These are phyloP conservation scores for Aphelenchoides besseyi DNA, from an alignment of 1,140 invertebrate genomes.

Conservation along the genomic window DNA sequence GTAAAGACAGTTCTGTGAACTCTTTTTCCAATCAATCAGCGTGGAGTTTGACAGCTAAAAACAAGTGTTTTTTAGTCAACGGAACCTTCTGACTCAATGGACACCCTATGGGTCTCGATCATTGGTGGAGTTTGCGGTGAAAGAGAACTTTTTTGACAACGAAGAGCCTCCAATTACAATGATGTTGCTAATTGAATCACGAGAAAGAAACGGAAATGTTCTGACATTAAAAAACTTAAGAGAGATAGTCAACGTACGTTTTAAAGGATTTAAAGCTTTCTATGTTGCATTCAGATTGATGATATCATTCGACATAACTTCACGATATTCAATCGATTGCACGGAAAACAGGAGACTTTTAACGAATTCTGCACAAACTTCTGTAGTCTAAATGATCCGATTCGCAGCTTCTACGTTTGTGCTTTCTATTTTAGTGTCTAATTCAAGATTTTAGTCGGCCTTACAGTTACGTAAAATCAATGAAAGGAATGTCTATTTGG, in stretches of 20 bases:
- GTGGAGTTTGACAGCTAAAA: too few species aligned
- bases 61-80: conserved; percentile 37
- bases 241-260: conserved; percentile 36
- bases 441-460: conserved; percentile 30
- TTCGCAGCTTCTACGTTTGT: conserved; percentile 40
- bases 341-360: conserved; percentile 45
- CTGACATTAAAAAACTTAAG: conserved; percentile 28
- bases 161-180: conserved; percentile 22
- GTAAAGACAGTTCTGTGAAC: too few species aligned
- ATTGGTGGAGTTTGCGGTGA: conserved; percentile 36
- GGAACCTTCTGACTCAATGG: conserved; percentile 38
- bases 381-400: conserved; percentile 57
- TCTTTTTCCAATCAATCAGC: too few species aligned
- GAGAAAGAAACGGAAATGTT: conserved; percentile 32
- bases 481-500: conserved; percentile 40
- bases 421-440: not conserved
- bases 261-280: conserved; percentile 3
- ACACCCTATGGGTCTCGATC: conserved; percentile 44
- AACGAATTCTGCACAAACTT: conserved; percentile 51
- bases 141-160: conserved; percentile 49
- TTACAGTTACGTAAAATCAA: conserved; percentile 34
- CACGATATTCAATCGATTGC: conserved; percentile 49
- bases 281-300: conserved; percentile 29
- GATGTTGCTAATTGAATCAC: conserved; percentile 25
- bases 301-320: conserved; percentile 43